phyloP scores from a whole-genome alignment of 2,113 vertebrate genomes.

The Hyaena hyaena region DNA sequence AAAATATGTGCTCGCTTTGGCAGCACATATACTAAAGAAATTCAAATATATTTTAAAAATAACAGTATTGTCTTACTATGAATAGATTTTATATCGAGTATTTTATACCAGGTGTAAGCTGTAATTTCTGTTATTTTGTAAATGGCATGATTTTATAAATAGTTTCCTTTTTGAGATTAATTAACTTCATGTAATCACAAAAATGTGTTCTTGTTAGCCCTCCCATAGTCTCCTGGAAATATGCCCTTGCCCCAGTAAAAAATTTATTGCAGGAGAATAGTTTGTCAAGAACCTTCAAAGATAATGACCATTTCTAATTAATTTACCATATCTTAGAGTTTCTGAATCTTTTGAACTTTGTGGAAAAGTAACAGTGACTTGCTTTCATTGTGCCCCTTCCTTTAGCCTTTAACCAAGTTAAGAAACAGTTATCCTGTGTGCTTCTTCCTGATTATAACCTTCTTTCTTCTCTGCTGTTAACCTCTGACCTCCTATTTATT shows the following conservation, averaged over 20 bases:
- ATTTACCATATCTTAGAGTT: not conserved
- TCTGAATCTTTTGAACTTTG: conserved; percentile 15
- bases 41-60: conserved; percentile 10
- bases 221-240: not conserved
- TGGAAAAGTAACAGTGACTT: not conserved
- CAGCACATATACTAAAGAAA: no score
- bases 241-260: not conserved
- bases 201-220: not conserved
- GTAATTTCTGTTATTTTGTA: conserved; percentile 48
- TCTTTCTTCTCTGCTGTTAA: not conserved
- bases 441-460: not conserved
- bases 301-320: not conserved
- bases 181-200: conserved; percentile 38
- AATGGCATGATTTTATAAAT: not conserved
- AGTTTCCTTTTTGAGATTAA: not conserved
- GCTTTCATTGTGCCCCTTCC: not conserved
- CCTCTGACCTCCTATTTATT: not conserved
- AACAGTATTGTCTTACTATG: not conserved
- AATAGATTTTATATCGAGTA: not conserved
- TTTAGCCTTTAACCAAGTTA: conserved; percentile 20
- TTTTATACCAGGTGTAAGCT: not conserved
- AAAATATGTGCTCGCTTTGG: not conserved
- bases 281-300: not conserved
- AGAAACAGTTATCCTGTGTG: not conserved
- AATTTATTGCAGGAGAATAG: not conserved